A percentile compares a stretch with the other conserved stretches of the same genome.
Conservation (phyloP, 2,113 vertebrate species). For the Microcebus murinus region DNA sequence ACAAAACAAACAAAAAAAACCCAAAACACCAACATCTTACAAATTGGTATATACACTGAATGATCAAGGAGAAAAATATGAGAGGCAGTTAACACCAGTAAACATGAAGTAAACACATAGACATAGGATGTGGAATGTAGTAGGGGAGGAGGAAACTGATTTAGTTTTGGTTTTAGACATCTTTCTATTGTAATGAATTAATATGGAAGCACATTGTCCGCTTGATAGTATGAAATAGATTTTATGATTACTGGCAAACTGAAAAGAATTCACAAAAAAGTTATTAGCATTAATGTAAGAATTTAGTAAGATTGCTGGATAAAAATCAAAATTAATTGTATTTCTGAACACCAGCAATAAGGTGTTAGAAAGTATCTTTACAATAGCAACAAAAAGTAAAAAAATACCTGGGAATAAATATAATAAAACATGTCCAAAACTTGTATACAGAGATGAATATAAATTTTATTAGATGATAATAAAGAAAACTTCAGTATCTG, state of each 20-base stretch:
- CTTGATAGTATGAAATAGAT: not conserved
- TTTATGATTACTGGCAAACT: not conserved
- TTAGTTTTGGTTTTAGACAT: not conserved
- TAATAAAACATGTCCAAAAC: not conserved
- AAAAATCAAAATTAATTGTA: slow-evolving; percentile 32
- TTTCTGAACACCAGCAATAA: slow-evolving; percentile 40
- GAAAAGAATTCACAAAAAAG: slow-evolving; percentile 11
- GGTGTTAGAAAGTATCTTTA: not conserved
- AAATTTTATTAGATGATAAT: not conserved
- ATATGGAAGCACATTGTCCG: not conserved
- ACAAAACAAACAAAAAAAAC: not conserved
- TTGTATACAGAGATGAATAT: not conserved
- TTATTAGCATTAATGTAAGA: not conserved
- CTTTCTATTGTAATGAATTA: not conserved
- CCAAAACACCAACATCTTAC: not conserved
- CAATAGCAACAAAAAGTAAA: not conserved
- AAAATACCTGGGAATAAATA: not conserved
- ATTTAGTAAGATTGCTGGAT: not conserved
- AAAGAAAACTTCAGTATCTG: not conserved
- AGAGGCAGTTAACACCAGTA: not conserved
- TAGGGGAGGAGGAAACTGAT: not conserved
- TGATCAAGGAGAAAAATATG: not conserved
- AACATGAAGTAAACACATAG: not conserved
- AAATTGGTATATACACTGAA: not conserved
- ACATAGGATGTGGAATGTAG: not conserved